Evolutionary conservation across 2,888 invertebrate species (phyloP).

Genomic region (Sinelater perroti): DNA sequence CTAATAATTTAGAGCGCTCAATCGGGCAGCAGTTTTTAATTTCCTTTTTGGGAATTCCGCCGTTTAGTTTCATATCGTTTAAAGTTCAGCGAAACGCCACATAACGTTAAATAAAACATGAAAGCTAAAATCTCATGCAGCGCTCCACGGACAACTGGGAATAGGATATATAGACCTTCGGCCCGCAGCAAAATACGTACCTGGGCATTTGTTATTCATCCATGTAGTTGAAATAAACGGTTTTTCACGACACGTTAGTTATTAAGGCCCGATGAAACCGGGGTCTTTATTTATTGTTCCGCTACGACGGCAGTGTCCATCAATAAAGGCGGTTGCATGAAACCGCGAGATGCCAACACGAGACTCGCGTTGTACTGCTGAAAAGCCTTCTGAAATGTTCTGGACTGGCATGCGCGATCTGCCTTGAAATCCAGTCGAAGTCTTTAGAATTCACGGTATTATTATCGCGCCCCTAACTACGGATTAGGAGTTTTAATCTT

Average conservation of each 20-base stretch:
- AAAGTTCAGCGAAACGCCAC: background rate
- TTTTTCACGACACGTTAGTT: conserved; percentile 16
- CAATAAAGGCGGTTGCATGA: conserved; percentile 9
- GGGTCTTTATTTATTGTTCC: conserved; percentile 1
- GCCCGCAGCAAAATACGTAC: conserved; percentile 11
- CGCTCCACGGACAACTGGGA: conserved; percentile 2
- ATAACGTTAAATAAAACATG: conserved; percentile 13
- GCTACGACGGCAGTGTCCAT: background rate
- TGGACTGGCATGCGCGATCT: conserved; percentile 19
- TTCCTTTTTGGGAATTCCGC: conserved; percentile 8
- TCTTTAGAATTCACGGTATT: conserved; percentile 21
- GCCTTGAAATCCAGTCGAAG: conserved; percentile 9
- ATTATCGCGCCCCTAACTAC: conserved; percentile 6
- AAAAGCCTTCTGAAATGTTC: conserved; percentile 16
- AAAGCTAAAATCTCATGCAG: background rate
- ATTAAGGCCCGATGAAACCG: background rate
- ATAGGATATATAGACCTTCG: background rate
- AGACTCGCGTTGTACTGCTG: conserved; percentile 19
- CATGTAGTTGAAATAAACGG: background rate
- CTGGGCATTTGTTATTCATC: conserved; percentile 4
- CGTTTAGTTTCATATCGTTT: conserved; percentile 11
- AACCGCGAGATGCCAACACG: conserved; percentile 18
- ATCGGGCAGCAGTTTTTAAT: conserved; percentile 16
- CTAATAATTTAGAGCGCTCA: conserved; percentile 19
- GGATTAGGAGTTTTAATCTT: conserved; percentile 7